These are phyloP conservation scores for Pseudococcus longispinus DNA, from an alignment of 2,888 invertebrate species.

Conservation along the genomic window DNA sequence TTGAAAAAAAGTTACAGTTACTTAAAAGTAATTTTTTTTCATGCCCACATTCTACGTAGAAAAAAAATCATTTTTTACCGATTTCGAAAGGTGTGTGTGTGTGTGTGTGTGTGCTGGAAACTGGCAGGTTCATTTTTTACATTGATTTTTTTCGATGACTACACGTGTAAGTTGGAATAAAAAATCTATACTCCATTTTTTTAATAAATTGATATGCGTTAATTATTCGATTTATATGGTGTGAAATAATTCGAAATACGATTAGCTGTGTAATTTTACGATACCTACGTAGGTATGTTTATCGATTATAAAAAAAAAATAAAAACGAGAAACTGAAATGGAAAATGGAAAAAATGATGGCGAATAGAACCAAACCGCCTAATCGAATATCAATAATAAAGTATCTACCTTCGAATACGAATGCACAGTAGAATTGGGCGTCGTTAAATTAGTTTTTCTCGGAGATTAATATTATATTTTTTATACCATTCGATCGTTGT, in stretches of 20 bases:
- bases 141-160: background rate
- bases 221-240: background rate
- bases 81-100: background rate
- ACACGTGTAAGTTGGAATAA: background rate
- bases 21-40: too few species aligned
- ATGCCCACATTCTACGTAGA: too few species aligned
- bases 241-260: background rate
- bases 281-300: background rate
- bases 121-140: too few species aligned
- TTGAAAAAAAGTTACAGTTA: background rate
- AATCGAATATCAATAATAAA: background rate
- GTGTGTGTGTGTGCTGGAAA: too few species aligned
- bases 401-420: background rate
- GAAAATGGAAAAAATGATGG: background rate
- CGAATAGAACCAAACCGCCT: background rate
- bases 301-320: background rate
- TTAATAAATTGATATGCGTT: background rate
- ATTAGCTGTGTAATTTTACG: background rate
- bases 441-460: slow-evolving; percentile 9
- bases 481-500: background rate
- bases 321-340: background rate
- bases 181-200: background rate
- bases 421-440: background rate
- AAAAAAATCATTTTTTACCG: background rate
- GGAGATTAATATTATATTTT: background rate